Base-by-base conservation (phyloP, 2,888 invertebrate genomes). In the Nowickia ferox region DNA sequence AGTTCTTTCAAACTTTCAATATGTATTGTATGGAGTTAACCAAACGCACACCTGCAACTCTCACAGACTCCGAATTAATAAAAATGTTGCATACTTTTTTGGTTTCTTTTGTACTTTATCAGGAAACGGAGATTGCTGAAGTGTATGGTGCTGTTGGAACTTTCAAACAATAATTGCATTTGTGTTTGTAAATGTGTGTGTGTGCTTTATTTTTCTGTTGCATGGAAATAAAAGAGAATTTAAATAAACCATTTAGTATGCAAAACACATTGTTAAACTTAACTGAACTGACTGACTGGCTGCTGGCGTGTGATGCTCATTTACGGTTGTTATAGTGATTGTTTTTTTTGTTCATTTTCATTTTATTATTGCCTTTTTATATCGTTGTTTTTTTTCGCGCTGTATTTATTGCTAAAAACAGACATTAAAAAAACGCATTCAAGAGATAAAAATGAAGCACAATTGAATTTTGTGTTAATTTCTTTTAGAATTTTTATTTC, bases 231-330 rank as follows among this genome's bases (percentile, higher is more conserved):
- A 71, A 71, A 71, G 59, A 22, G 17, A 68, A 61, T 10, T 48
- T 51, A 78, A 71, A 79, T 44, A 71, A 38, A 71, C 46, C 72
- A 85, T 86, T 86, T 83, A 80, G 42, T 79, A 86, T 86, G 66
- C 86, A 83, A 83, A 86, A 83, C 86, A 77, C 86, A 83, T 80
- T 76, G 83, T 77, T 55, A 76, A 83, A 86, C 83, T 86, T 30
- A 83, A 86, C 86, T 86, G 65, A 78, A 80, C 65, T 72, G 75
- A 72, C 84, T 71, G 84, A 68, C 79, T 68, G 61, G 44, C 57
- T 57, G 65, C 55, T 68, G 80, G 44, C 68, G 59, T 63, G 55
- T 48, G 76, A 63, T 79, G 72, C 79, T 86, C 76, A 80, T 80
- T 83, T 86, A 76, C 68, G 83, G 83, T 83, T 83, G 83, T 57